Conservation (phyloP, 2,113 vertebrate genomes). For the Equus przewalskii region DNA sequence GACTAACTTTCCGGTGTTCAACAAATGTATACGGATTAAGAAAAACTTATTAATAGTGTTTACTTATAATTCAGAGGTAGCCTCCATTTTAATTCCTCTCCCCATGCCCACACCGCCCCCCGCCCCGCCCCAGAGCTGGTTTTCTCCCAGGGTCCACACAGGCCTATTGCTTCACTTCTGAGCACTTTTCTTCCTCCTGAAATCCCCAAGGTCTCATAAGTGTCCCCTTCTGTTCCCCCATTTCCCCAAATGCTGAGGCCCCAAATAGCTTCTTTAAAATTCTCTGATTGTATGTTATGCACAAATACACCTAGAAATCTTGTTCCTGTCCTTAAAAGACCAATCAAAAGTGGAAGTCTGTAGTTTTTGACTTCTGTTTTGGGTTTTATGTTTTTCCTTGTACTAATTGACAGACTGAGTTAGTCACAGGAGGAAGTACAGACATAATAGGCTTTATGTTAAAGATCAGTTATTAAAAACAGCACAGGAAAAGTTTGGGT, state of each 20-base stretch:
- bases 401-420: background rate
- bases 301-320: background rate
- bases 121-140: accelerated
- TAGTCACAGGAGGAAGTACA: background rate
- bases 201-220: background rate
- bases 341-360: background rate
- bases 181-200: background rate
- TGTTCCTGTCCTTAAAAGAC: background rate
- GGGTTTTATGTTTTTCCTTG: background rate
- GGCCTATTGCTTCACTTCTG: background rate
- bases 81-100: background rate
- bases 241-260: background rate
- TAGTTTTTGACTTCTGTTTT: background rate
- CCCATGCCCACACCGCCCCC: accelerated
- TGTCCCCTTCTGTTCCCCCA: background rate
- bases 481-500: background rate
- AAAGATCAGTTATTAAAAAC: background rate
- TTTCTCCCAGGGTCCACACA: background rate
- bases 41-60: background rate
- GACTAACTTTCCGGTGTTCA: background rate
- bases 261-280: background rate
- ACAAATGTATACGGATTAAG: background rate
- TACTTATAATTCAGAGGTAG: background rate
- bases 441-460: background rate
- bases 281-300: background rate